A percentile compares a stretch with the other conserved stretches of the same genome.
These are phyloP conservation scores for Orbicella faveolata DNA, from an alignment of 64 coral and sea anemone species.

Conservation along the genomic window DNA sequence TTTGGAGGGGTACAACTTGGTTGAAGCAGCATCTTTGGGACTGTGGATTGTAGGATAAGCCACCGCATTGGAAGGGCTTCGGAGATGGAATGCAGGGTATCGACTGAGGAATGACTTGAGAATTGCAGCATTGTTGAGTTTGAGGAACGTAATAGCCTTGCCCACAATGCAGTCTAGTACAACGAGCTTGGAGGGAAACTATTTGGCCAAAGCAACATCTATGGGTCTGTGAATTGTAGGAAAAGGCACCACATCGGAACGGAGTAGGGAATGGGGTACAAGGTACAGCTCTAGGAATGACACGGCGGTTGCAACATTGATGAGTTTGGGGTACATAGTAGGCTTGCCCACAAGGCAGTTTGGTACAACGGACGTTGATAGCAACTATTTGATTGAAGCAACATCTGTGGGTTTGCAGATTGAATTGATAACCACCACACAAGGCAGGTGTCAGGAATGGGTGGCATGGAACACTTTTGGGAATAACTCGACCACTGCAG, in stretches of 20 bases:
- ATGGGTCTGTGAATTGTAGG: not conserved
- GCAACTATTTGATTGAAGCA: constrained; percentile 9
- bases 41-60: not conserved
- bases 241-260: not conserved
- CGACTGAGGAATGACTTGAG: not conserved
- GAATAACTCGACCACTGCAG: not conserved
- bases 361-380: not conserved
- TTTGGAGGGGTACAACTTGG: not conserved
- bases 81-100: not conserved
- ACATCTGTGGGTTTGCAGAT: constrained; percentile 25
- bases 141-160: not conserved
- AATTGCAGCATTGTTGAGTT: not conserved
- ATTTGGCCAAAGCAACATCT: constrained; percentile 1
- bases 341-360: not conserved
- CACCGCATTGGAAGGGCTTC: not conserved
- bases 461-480: not conserved
- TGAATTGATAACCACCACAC: constrained; percentile 2
- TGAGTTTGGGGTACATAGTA: not conserved
- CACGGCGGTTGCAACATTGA: not conserved
- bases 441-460: too few species aligned
- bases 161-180: not conserved
- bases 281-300: not conserved
- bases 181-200: not conserved
- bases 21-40: constrained; percentile 1
- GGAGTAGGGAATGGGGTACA: not conserved